A percentile compares a stretch with the other conserved stretches of the same genome.
Evolutionary conservation across 2,888 invertebrate species (phyloP).

Genomic region (Chironomus tentans): DNA sequence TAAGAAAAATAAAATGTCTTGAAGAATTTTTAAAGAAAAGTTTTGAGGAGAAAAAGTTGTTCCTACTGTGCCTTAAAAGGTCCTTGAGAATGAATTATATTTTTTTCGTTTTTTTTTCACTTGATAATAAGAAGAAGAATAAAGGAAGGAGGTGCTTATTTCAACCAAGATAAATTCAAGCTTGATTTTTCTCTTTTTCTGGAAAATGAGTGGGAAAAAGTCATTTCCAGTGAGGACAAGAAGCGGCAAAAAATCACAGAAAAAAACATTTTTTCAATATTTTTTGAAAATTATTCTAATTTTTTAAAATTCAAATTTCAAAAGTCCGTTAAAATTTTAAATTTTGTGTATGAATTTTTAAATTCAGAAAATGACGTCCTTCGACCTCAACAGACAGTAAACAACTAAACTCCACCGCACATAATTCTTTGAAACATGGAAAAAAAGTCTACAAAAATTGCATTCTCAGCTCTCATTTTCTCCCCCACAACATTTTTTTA

Average conservation of each 20-base stretch:
- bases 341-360: background rate
- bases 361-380: background rate
- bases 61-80: background rate
- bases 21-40: background rate
- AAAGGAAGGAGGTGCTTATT: conserved; percentile 25
- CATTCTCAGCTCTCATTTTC: background rate
- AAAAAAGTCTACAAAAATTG: background rate
- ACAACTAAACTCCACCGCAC: background rate
- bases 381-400: background rate
- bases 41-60: background rate
- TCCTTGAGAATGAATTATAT: background rate
- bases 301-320: too few relatives aligned
- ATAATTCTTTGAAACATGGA: background rate
- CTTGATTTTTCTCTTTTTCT: conserved; percentile 5
- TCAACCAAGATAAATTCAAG: conserved; percentile 22
- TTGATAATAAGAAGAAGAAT: conserved; percentile 22
- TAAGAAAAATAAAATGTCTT: background rate
- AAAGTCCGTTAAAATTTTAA: too few relatives aligned
- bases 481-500: background rate
- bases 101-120: background rate
- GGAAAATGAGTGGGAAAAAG: background rate
- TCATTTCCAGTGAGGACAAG: conserved; percentile 2
- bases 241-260: background rate
- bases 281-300: too few relatives aligned
- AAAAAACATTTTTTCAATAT: too few relatives aligned